Evolutionary conservation across 1,140 invertebrate genomes (phyloP), one percentile per base, ranked within the genome.

Genomic region (Eurosta solidaginis): DNA sequence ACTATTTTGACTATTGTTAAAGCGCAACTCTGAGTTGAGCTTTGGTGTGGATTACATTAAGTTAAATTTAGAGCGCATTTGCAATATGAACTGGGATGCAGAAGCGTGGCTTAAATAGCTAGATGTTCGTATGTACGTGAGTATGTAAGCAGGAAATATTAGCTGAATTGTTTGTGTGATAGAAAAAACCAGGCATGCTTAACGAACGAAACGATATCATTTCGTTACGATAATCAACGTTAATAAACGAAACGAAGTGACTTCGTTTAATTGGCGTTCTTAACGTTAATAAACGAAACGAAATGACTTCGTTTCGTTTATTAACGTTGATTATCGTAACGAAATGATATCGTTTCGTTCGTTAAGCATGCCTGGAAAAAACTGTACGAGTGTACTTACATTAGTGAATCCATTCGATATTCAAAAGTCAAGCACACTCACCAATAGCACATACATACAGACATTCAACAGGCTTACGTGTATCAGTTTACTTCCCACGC

Each of bases 31-130:
- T 68, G 40, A 68, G 59, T 33, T 68, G 40, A 68, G 59, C 59
- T 68, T 68, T 68, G 59, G 29, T 68, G 59, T 68, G 59, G 59
- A 68, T 68, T 68, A 68, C 59, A 68, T 68, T 68, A 68, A 68
- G 59, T 9, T 29, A 33, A 68, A 68, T 68, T 68, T 40, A 20
- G 33, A 68, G 59, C 59, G n/a, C 22, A 42, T 40, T 68, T 36
- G 59, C 59, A 40, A 68, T 36, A 17, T 68, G 59, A 68, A 33
- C 36, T n/a, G 59, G 7, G 33, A 9, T 9, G 29, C 33, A 10
- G 33, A 68, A 40, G 59, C 7, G 6, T 33, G 59, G 27, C 7
- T 22, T 63, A n/a, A 59, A 29, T 54, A n/a, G n/a, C n/a, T n/a
- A n/a, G n/a, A n/a, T n/a, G n/a, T n/a, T n/a, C n/a, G n/a, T n/a